These are phyloP conservation scores for Apodemus agrarius DNA, from an alignment of 2,797 vertebrate genomes.

Conservation along the genomic window DNA sequence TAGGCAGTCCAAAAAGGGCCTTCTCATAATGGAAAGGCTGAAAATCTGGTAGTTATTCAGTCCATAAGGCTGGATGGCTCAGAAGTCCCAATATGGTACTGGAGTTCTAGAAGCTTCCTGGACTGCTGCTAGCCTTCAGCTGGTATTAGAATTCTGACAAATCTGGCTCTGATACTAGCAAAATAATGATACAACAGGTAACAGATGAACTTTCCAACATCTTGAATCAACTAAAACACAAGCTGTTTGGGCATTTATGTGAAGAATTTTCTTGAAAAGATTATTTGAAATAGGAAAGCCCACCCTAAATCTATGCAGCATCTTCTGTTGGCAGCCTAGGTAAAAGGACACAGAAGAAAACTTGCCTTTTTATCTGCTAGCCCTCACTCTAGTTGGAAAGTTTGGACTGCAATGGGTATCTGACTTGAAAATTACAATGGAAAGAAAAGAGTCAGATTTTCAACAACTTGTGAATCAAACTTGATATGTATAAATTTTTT, in stretches of 20 bases:
- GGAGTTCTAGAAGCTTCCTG: background rate
- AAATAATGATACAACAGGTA: background rate
- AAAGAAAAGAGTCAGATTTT: background rate
- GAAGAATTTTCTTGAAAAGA: background rate
- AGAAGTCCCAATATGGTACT: background rate
- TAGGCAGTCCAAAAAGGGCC: background rate
- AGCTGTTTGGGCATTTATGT: background rate
- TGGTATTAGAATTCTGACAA: background rate
- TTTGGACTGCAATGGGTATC: too few species aligned
- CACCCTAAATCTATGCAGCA: background rate
- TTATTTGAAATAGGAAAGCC: background rate
- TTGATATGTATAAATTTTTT: constrained; percentile 35
- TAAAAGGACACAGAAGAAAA: background rate
- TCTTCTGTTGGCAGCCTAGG: background rate
- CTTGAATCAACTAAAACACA: background rate
- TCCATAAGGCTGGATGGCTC: background rate
- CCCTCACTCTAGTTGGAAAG: background rate
- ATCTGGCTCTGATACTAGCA: background rate
- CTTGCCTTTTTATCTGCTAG: background rate
- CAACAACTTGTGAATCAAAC: constrained; percentile 57
- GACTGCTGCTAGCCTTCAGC: background rate
- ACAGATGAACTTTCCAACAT: background rate
- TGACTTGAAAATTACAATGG: constrained; percentile 9
- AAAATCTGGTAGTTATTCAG: background rate
- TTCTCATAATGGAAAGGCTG: background rate